phyloP scores from a whole-genome alignment of 1,140 invertebrate genomes.

The Achatina immaculata region DNA sequence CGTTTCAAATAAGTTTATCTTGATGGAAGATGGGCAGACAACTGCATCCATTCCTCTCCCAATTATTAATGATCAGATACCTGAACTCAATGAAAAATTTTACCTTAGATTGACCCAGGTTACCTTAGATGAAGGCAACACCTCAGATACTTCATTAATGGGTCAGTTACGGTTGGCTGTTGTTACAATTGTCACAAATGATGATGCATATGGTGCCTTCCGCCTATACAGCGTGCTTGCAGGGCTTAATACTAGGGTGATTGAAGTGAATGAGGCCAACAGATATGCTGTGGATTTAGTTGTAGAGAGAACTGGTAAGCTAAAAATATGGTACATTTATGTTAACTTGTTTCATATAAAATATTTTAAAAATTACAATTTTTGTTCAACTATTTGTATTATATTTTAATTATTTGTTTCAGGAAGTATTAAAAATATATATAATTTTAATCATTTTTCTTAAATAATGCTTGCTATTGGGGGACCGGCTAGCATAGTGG shows the following conservation, averaged over 20 bases:
- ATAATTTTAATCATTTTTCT: no score
- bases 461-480: no score
- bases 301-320: constrained; percentile 65
- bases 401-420: no score
- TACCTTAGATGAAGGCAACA: constrained; percentile 50
- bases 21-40: constrained; percentile 55
- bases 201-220: constrained; percentile 66
- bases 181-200: constrained; percentile 61
- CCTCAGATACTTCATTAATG: constrained; percentile 57
- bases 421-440: no score
- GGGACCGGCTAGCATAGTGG: no score
- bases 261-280: constrained; percentile 62
- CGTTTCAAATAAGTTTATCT: constrained; percentile 52
- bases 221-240: constrained; percentile 58
- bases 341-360: no score
- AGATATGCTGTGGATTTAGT: constrained; percentile 64
- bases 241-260: constrained; percentile 47
- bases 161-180: constrained; percentile 48
- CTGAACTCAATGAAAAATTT: constrained; percentile 67
- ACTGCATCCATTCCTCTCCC: constrained; percentile 51
- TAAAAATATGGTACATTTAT: neutral
- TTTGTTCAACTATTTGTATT: no score
- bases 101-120: constrained; percentile 52
- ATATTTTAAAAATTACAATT: no score
- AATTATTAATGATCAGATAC: constrained; percentile 60